Base-by-base conservation (phyloP, 2,797 vertebrate genomes). In the Perdix hodgsoniae region DNA sequence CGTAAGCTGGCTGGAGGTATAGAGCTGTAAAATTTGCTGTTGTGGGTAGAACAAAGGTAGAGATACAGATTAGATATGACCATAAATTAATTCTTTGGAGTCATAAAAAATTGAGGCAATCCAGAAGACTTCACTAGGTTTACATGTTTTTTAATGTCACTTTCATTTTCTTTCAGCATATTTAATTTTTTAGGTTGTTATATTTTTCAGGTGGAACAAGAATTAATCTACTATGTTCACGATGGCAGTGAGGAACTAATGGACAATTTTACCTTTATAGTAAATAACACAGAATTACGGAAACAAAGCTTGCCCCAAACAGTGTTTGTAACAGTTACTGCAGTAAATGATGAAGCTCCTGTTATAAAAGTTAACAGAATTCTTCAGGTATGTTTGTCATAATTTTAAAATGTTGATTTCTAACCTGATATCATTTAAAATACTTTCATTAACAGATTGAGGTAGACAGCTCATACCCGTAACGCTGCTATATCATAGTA, bases 281-380 rank as follows among this genome's bases (percentile, higher is more conserved):
- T 98, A 90, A 99, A 98, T 77, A 98, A 97, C 96, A 98, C 98
- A 0, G 97, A 98, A 77, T 93, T 99, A 86, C 97, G 98, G 96
- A 99, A 99, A 96, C 98, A 97, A 95, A 99, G 98, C 93, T 96
- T 97, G 24, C 97, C 98, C 22, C 95, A 83, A 88, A 98, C 97
- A n/a, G 88, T 99, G 66, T 98, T 97, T 97, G 97, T 99, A 95
- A 98, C 97, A 56, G 86, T 99, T 95, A 97, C 92, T 86, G 96
- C 98, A 83, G 96, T 99, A 96, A 99, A 99, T 76, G 98, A 99
- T 57, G 98, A 99, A 95, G 91, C 96, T 97, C 98, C 98, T 49
- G 93, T 98, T 90, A 97, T 99, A 95, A 98, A 97, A 80, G 96
- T 98, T 96, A 99, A 99, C 98, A 98, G 97, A 93, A 97, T 99